Evolutionary conservation across 1,140 invertebrate species (phyloP).

Genomic region (Patella vulgata): DNA sequence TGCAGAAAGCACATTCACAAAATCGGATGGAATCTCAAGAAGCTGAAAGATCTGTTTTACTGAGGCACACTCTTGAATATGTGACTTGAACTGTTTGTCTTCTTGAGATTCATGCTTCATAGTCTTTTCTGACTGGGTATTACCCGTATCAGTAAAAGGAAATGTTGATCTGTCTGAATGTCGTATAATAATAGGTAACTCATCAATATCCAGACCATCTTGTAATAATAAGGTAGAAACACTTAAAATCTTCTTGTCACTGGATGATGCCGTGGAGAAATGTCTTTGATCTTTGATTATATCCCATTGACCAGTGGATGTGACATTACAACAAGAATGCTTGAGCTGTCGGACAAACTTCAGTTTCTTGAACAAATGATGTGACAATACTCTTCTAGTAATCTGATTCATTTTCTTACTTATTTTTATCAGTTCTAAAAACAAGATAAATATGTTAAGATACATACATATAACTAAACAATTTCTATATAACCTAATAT

Average conservation of each 20-base stretch:
- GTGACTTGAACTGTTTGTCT: slow-evolving; percentile 59
- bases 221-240: slow-evolving; percentile 75
- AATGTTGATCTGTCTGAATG: slow-evolving; percentile 60
- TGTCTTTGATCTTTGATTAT: no score
- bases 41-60: slow-evolving; percentile 57
- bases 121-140: slow-evolving; percentile 11
- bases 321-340: no score
- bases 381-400: no score
- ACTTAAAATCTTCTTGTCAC: slow-evolving; percentile 38
- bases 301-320: no score
- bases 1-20: slow-evolving; percentile 70
- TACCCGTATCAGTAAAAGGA: slow-evolving; percentile 27
- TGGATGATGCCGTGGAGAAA: background rate
- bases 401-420: no score
- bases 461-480: no score
- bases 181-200: slow-evolving; percentile 76
- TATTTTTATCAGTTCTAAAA: no score
- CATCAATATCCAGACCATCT: slow-evolving; percentile 75
- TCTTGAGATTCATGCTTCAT: slow-evolving; percentile 53
- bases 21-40: slow-evolving; percentile 67
- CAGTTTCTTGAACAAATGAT: no score
- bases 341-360: no score
- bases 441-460: no score
- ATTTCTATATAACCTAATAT: no score
- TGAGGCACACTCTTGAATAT: slow-evolving; percentile 57